Evolutionary conservation across 2,797 vertebrate species (phyloP).

Genomic region (Ctenopoma multispine): DNA sequence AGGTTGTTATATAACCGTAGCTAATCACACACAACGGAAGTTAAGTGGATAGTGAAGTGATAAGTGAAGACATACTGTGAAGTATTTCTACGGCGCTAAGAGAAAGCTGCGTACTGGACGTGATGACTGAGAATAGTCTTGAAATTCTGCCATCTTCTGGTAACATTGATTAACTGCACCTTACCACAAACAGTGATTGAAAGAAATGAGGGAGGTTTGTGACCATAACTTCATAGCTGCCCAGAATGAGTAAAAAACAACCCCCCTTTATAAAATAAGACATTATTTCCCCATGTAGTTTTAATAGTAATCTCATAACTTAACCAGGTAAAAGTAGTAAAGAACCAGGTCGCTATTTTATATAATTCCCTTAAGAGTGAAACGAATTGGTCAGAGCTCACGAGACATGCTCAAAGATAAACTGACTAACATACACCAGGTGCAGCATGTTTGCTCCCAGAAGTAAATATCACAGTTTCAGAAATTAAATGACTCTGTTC

Average conservation of each 20-base stretch:
- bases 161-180: not conserved
- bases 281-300: not conserved
- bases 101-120: not conserved
- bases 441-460: not conserved
- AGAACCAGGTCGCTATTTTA: too few relatives aligned
- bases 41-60: not conserved
- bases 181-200: too few relatives aligned
- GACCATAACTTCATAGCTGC: not conserved
- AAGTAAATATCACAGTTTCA: not conserved
- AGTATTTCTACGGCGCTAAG: too few relatives aligned
- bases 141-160: constrained; percentile 56
- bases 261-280: too few relatives aligned
- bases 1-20: not conserved
- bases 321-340: not conserved
- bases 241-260: not conserved
- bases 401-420: not conserved
- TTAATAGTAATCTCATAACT: not conserved
- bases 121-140: too few relatives aligned
- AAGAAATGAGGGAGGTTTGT: not conserved
- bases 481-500: not conserved
- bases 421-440: not conserved
- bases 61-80: too few relatives aligned
- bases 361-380: too few relatives aligned
- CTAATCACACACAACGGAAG: not conserved
- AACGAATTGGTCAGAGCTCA: too few relatives aligned